Conservation (phyloP, 2,113 vertebrate species). For the Nycticorax nycticorax region DNA sequence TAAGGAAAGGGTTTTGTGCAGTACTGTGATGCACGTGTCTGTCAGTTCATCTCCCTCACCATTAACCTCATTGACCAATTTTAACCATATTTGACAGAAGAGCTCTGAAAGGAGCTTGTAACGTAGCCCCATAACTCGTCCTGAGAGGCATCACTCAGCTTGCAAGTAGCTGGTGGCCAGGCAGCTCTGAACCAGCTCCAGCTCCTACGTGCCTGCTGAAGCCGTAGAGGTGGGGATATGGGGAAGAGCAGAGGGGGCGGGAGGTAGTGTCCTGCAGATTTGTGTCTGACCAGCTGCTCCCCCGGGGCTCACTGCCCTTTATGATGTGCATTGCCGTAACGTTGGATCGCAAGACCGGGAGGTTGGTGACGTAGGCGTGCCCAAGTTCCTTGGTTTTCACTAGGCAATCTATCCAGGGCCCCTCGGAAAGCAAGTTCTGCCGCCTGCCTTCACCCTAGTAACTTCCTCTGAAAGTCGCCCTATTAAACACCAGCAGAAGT, state of each 20-base stretch:
- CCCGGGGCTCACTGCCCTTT: not conserved
- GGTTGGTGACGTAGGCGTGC: too few species aligned
- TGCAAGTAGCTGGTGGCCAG: not conserved
- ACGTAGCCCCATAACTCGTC: not conserved
- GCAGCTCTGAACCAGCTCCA: not conserved
- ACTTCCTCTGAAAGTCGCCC: not conserved
- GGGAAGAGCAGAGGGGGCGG: not conserved
- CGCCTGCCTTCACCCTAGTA: not conserved
- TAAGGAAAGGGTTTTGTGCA: not conserved
- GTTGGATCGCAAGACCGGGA: not conserved
- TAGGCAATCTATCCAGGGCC: not conserved
- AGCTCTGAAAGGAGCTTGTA: not conserved
- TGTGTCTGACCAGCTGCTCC: not conserved
- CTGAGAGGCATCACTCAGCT: not conserved
- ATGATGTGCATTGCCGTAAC: not conserved
- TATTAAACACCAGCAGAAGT: not conserved
- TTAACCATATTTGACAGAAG: conserved; percentile 17
- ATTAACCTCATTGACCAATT: not conserved
- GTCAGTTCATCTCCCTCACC: not conserved
- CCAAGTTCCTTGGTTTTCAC: not conserved
- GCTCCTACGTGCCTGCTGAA: not conserved
- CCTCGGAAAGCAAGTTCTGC: not conserved
- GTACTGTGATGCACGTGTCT: not conserved
- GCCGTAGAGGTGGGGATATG: not conserved
- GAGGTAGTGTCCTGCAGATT: not conserved